phyloP scores from a whole-genome alignment of 2,797 vertebrate genomes.

The Botia almorhae region DNA sequence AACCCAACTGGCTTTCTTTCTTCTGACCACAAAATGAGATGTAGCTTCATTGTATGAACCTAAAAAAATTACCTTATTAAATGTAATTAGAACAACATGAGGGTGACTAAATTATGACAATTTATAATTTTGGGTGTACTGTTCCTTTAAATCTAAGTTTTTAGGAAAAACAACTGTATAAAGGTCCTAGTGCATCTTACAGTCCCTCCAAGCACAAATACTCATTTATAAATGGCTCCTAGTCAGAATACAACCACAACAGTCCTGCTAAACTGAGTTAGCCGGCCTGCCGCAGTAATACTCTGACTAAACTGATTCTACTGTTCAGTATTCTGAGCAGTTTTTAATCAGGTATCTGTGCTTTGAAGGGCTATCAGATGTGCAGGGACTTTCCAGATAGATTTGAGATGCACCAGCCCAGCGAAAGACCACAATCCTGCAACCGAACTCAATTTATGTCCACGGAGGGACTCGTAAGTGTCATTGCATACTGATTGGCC shows the following conservation, averaged over 20 bases:
- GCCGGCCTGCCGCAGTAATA: neutral
- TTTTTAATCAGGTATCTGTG: conserved; percentile 4
- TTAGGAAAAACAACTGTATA: no score
- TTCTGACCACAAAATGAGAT: neutral
- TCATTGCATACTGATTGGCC: conserved; percentile 49
- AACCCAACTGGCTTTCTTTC: neutral
- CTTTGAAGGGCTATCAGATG: conserved; percentile 3
- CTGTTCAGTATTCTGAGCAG: conserved; percentile 1
- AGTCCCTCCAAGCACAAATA: neutral
- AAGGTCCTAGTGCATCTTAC: neutral
- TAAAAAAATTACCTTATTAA: no score
- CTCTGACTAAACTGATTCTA: neutral
- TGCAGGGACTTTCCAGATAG: neutral
- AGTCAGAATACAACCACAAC: neutral
- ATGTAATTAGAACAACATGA: no score
- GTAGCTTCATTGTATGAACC: no score
- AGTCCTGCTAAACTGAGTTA: neutral
- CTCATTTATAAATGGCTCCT: neutral
- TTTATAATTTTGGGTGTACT: no score
- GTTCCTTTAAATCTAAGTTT: no score
- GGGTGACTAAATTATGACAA: no score
- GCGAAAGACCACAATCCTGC: conserved; percentile 5
- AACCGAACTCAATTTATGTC: conserved; percentile 47
- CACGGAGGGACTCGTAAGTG: conserved; percentile 30
- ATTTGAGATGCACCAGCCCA: conserved; percentile 12